A percentile compares a stretch with the other conserved stretches of the same genome.
These are phyloP conservation scores for Philaethria dido DNA, from an alignment of 2,888 invertebrate genomes.

Conservation along the genomic window DNA sequence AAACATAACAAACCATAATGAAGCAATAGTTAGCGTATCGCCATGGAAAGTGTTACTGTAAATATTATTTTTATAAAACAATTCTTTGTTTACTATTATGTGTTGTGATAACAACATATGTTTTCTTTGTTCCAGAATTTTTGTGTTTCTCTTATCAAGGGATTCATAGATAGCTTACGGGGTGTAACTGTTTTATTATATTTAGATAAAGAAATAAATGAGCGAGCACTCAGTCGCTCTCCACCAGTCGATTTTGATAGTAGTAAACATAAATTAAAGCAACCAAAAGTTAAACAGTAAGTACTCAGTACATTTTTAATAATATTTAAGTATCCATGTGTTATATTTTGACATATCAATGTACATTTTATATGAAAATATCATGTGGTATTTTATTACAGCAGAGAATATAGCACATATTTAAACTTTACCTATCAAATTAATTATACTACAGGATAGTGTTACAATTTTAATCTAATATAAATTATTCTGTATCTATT, in stretches of 20 bases:
- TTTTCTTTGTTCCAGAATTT: slow-evolving; percentile 84
- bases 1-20: slow-evolving; percentile 31
- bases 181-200: slow-evolving; percentile 90
- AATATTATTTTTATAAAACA: slow-evolving; percentile 40
- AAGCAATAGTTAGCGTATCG: slow-evolving; percentile 53
- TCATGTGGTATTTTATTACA: slow-evolving; percentile 10
- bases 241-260: slow-evolving; percentile 76
- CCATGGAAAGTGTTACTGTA: slow-evolving; percentile 69
- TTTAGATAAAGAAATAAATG: slow-evolving; percentile 91
- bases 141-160: slow-evolving; percentile 86
- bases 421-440: too few relatives aligned
- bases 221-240: slow-evolving; percentile 82
- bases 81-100: slow-evolving; percentile 43
- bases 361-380: not conserved
- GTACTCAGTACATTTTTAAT: slow-evolving; percentile 45
- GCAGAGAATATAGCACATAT: too few relatives aligned
- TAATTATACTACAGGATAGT: too few relatives aligned
- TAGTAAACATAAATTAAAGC: slow-evolving; percentile 71
- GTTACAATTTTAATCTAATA: too few relatives aligned
- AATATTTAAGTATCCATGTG: not conserved
- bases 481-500: too few relatives aligned
- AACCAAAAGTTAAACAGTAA: slow-evolving; percentile 81
- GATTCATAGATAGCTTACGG: slow-evolving; percentile 90
- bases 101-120: slow-evolving; percentile 45
- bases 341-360: slow-evolving; percentile 5